Base-by-base conservation (phyloP, 2,113 vertebrate species). In the Vulpes ferrilata region DNA sequence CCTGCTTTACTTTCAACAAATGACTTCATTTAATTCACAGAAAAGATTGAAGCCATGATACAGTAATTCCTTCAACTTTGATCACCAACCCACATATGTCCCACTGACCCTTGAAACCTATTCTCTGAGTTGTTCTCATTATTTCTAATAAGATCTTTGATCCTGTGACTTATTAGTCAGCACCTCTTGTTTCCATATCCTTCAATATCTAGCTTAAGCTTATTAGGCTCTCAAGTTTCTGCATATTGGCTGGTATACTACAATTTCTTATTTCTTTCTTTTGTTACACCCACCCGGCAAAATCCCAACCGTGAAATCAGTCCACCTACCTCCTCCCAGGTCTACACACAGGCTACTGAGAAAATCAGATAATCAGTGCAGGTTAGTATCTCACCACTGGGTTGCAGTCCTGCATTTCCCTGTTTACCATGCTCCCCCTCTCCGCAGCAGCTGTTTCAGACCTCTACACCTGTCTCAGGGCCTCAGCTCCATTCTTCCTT, bases 1-100 rank as follows among this genome's bases (percentile, higher is more conserved):
- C 9, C 55, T 82, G 35, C 57, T 97, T 74, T 96, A 76, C 80
- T 98, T 91, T 95, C n/a, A 78, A 65, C 71, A 91, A 48, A 71
- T 62, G 4, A 48, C 51, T 92, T 88, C 20, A 43, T 97, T 93
- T 93, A 88, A 65, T 91, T 73, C 51, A 32, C 78, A 95, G 43
- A n/a, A 92, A 89, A 90, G 32, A 79, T 60, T 59, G 59, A 96
- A 93, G 35, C 25, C 2, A 0, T 35, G 38, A 83, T 27, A 38
- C 2, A 79, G 35, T 67, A 80, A 60, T 35, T 90, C 25, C 60
- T 59, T 96, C 55, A 94, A 2, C 23, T 32, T 86, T 88, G 22
- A 82, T 35, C 43, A 84, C 48, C 43, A 90, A 57, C 19, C 30
- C 25, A 4, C 88, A 11, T 80, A 74, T 12, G 0, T 88, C 15